These are phyloP conservation scores for Halocynthia aurantium DNA, from an alignment of 23 tunicate species.

Conservation along the genomic window DNA sequence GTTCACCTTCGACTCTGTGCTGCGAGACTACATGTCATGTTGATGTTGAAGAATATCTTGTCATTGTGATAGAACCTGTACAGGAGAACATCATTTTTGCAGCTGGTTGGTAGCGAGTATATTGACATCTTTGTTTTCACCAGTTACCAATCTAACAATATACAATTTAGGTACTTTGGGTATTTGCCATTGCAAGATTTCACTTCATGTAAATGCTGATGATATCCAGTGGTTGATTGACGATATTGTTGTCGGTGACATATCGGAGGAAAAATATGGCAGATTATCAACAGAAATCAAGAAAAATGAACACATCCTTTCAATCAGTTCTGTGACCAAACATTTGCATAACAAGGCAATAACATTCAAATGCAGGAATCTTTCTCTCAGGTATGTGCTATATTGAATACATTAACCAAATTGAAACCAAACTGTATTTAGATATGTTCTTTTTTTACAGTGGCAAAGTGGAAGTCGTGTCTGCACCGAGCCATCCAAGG, in stretches of 20 bases:
- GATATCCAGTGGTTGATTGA: slow-evolving; percentile 41
- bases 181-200: slow-evolving; percentile 5
- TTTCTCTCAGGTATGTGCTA: slow-evolving; percentile 9
- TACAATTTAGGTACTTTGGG: slow-evolving; percentile 5
- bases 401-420: background rate
- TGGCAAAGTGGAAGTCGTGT: slow-evolving; percentile 19
- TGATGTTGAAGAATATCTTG: background rate
- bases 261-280: background rate
- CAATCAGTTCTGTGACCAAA: background rate
- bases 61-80: background rate
- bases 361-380: slow-evolving; percentile 26
- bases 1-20: background rate
- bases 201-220: slow-evolving; percentile 18
- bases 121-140: background rate
- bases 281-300: background rate
- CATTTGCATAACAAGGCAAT: slow-evolving; percentile 2
- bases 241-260: slow-evolving; percentile 28
- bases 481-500: slow-evolving; percentile 16
- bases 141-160: background rate
- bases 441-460: background rate
- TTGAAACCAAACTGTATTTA: too few relatives aligned
- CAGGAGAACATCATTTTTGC: background rate
- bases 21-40: slow-evolving; percentile 4
- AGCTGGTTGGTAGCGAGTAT: background rate
- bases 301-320: background rate